Conservation (phyloP, 23 tunicate species). For the Styela clava region DNA sequence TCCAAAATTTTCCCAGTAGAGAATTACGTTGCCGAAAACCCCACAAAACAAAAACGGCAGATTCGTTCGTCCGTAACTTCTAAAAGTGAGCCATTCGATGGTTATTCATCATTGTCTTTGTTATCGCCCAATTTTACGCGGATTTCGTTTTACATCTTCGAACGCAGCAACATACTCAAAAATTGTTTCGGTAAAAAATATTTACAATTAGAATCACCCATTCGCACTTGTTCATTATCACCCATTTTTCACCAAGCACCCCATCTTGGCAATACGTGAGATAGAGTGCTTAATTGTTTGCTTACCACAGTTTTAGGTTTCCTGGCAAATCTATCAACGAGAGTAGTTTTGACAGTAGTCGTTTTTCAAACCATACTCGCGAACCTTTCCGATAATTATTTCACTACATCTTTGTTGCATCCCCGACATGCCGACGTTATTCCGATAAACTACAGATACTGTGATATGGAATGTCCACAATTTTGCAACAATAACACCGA, state of each 20-base stretch:
- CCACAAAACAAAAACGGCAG: not conserved
- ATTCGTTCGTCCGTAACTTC: not conserved
- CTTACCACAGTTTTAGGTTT: conserved; percentile 32
- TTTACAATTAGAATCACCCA: not conserved
- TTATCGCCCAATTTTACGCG: not conserved
- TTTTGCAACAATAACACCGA: conserved; percentile 30
- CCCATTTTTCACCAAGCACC: not conserved
- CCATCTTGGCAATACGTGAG: conserved; percentile 18
- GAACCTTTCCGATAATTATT: not conserved
- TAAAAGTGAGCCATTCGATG: not conserved
- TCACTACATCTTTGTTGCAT: not conserved
- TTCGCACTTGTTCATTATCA: conserved; percentile 5
- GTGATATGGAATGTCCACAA: not conserved
- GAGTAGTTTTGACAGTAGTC: conserved; percentile 18
- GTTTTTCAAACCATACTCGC: conserved; percentile 8
- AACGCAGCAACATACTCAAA: not conserved
- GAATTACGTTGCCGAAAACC: not conserved
- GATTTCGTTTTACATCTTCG: not conserved
- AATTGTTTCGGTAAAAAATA: not conserved
- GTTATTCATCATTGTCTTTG: not conserved
- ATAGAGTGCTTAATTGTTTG: conserved; percentile 38
- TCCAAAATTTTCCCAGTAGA: not conserved
- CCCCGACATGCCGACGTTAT: not conserved
- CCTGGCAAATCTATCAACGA: conserved; percentile 31
- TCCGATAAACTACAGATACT: not conserved